Evolutionary conservation across 2,797 vertebrate species (phyloP).

Genomic region (Hephaestus fuliginosus): DNA sequence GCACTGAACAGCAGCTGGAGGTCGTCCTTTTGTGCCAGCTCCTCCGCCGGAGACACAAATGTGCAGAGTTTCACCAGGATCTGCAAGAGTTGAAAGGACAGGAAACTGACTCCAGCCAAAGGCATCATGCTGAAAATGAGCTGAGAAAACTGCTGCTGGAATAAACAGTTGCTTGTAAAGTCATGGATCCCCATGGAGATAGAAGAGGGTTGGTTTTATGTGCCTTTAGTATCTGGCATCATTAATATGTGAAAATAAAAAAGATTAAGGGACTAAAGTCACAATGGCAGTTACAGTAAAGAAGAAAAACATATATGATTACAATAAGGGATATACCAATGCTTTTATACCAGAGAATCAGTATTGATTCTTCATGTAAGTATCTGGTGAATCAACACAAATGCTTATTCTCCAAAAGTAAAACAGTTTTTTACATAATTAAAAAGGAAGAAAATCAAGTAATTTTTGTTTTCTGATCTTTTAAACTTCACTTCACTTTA

Average conservation of each 20-base stretch:
- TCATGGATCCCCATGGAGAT: background rate
- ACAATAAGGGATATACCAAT: background rate
- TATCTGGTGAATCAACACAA: background rate
- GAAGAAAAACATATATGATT: background rate
- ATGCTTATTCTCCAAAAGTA: background rate
- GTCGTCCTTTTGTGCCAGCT: conserved; percentile 98
- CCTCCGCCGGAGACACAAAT: conserved; percentile 97
- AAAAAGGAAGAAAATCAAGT: background rate
- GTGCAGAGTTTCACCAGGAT: conserved; percentile 98
- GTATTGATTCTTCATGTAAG: background rate
- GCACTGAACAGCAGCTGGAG: conserved; percentile 99
- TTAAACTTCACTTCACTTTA: too few species aligned
- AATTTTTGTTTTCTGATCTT: too few species aligned
- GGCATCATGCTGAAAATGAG: background rate
- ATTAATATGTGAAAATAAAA: background rate
- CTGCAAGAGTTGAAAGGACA: conserved; percentile 67
- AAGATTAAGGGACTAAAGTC: background rate
- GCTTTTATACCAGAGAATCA: background rate
- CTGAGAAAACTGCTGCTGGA: background rate
- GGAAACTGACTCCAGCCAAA: background rate
- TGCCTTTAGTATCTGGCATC: background rate
- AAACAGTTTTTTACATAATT: background rate
- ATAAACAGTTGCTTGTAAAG: background rate
- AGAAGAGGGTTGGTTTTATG: background rate
- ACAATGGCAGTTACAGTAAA: background rate